phyloP scores from a whole-genome alignment of 2,888 invertebrate genomes.

The Noctua janthina region DNA sequence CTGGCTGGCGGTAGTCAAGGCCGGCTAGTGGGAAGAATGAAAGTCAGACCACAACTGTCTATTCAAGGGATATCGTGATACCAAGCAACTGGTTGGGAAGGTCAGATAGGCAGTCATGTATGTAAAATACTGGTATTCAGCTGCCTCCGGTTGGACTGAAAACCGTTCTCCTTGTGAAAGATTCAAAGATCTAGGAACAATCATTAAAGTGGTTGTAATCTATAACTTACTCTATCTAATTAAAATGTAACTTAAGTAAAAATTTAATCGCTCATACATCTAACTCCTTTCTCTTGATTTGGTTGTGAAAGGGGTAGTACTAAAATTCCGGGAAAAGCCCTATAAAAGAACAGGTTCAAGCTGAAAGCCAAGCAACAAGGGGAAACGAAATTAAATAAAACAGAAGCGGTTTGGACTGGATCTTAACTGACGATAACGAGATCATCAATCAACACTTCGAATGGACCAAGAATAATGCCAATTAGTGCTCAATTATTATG shows the following conservation, averaged over 20 bases:
- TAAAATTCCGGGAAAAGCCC: conserved; percentile 9
- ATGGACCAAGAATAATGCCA: conserved; percentile 21
- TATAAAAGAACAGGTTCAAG: conserved; percentile 27
- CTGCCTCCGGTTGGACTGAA: too few species aligned
- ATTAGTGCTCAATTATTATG: conserved; percentile 11
- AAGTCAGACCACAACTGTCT: too few species aligned
- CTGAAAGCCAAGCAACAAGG: background rate
- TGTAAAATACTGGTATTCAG: too few species aligned
- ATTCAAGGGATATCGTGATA: too few species aligned
- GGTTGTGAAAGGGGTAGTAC: background rate
- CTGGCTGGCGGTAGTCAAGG: too few species aligned
- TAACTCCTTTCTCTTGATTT: conserved; percentile 18
- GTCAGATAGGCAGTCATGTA: too few species aligned
- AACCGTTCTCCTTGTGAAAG: too few species aligned
- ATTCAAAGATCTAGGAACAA: background rate
- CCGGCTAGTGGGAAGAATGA: too few species aligned
- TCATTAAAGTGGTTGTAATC: background rate
- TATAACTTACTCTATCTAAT: background rate
- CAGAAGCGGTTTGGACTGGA: conserved; percentile 10
- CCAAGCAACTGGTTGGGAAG: too few species aligned
- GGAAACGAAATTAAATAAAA: conserved; percentile 7
- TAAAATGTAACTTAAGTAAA: background rate
- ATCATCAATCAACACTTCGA: conserved; percentile 7
- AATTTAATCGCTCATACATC: background rate
- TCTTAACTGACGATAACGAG: background rate